These are phyloP conservation scores for Perithous albicinctus DNA, from an alignment of 2,888 invertebrate genomes.

Conservation along the genomic window DNA sequence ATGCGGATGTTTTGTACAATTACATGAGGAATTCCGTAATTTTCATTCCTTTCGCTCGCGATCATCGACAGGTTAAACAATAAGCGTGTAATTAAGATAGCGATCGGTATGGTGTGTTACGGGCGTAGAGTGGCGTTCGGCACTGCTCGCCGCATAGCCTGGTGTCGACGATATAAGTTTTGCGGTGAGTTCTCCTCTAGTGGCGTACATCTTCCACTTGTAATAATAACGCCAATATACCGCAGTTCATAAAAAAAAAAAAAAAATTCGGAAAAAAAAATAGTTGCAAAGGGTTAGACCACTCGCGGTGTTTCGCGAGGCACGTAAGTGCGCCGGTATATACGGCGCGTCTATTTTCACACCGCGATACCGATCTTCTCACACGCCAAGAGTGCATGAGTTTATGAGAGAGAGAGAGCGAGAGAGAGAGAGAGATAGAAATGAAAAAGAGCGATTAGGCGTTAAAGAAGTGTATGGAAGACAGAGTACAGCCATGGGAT, in stretches of 20 bases:
- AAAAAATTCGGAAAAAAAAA: background rate
- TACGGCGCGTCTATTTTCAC: conserved; percentile 62
- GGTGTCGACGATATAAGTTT: background rate
- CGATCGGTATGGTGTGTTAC: conserved; percentile 36
- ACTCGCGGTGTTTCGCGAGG: conserved; percentile 1
- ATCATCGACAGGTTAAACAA: conserved; percentile 67
- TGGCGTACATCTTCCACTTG: background rate
- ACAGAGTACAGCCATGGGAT: conserved; percentile 55
- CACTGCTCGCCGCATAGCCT: background rate
- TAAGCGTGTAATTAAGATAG: conserved; percentile 65
- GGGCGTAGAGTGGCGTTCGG: background rate
- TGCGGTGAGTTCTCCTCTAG: background rate
- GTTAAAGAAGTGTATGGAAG: conserved; percentile 8
- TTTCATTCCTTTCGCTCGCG: conserved; percentile 29
- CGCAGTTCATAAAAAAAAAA: background rate
- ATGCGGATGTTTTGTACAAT: conserved; percentile 56
- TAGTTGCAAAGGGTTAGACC: background rate
- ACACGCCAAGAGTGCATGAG: conserved; percentile 35
- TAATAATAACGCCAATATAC: conserved; percentile 4
- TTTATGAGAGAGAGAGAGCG: conserved; percentile 15
- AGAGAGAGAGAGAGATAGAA: conserved; percentile 7
- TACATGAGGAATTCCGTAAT: conserved; percentile 51
- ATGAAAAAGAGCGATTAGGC: conserved; percentile 11
- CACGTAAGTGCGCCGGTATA: background rate
- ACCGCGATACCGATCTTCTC: conserved; percentile 68